Base-by-base conservation (phyloP, 2,888 invertebrate genomes). In the Phymatocera aterrima region DNA sequence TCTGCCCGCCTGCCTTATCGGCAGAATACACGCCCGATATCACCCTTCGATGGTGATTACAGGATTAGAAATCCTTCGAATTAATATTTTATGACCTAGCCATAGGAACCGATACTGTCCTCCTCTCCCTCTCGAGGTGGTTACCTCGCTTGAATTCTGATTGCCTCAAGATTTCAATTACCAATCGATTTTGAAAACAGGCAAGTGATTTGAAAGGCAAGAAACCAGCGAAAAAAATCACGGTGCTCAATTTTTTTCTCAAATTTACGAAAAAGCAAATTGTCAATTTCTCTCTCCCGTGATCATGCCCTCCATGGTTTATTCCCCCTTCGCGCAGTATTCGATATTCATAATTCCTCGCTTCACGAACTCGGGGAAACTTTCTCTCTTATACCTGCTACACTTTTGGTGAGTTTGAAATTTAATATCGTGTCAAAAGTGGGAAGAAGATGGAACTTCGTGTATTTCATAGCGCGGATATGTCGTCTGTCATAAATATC, bases 1-100 rank as follows among this genome's bases (percentile, higher is more conserved):
- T 60, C 81, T 77, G 64, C 77, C 61, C 61, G 81, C 77, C 61
- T 64, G 81, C 80, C 84, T 84, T 85, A 85, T 85, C 84, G 82
- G 24, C 65, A 51, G 65, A 72, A 65, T 79, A 78, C 85, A 85
- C 82, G 80, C 84, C 60, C 40, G 75, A 77, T 83, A 83, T 85
- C 83, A 79, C 75, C 57, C 82, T 81, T 81, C 80, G 81, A 82
- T 83, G 82, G 77, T 74, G 81, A 82, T 81, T 81, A 82, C 79
- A 78, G 82, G 75, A 65, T 78, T 77, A 77, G 78, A 77, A 72
- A 65, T 68, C 51, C 68, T 68, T 15, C 10, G 57, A 78, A 78
- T 78, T 78, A 78, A 78, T 78, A 70, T 78, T 78, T 78, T 78
- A 78, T 68, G n/a, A 57, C 68, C 46, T 68, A 3, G n/a, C n/a